Conservation (phyloP, 1,140 invertebrate species). For the Drosophila kohkoa region DNA sequence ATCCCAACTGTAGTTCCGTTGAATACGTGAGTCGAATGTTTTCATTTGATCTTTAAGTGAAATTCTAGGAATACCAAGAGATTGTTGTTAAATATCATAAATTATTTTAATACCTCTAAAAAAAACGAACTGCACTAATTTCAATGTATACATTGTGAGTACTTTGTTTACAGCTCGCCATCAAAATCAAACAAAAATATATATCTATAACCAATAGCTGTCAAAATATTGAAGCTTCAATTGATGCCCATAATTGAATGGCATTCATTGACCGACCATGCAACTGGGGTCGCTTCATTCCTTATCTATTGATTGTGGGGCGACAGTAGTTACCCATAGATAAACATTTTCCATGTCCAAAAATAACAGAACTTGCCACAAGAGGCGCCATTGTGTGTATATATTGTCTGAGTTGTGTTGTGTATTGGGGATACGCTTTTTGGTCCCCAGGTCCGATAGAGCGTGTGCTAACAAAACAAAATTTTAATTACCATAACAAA, state of each 20-base stretch:
- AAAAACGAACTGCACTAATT: neutral
- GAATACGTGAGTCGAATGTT: neutral
- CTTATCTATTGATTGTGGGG: neutral
- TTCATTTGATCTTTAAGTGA: neutral
- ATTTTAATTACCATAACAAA: slow-evolving; percentile 66
- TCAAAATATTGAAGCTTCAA: neutral
- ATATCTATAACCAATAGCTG: neutral
- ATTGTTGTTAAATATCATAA: neutral
- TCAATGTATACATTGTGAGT: neutral
- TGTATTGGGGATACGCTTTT: neutral
- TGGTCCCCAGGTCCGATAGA: neutral
- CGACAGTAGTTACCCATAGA: slow-evolving; percentile 1
- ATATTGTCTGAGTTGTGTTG: neutral
- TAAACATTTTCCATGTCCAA: slow-evolving; percentile 13
- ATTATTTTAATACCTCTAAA: neutral
- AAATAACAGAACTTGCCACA: slow-evolving; percentile 18
- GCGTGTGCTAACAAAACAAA: slow-evolving; percentile 37
- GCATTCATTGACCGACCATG: slow-evolving; percentile 13
- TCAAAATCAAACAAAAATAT: neutral
- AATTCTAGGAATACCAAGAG: neutral
- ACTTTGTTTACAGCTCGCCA: neutral
- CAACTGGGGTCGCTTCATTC: neutral
- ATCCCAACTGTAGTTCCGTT: neutral
- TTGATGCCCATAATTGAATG: slow-evolving; percentile 3
- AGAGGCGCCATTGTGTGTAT: slow-evolving; percentile 15